These are phyloP conservation scores for Thalassarche chlororhynchos DNA, from an alignment of 2,113 vertebrate species.

Conservation along the genomic window DNA sequence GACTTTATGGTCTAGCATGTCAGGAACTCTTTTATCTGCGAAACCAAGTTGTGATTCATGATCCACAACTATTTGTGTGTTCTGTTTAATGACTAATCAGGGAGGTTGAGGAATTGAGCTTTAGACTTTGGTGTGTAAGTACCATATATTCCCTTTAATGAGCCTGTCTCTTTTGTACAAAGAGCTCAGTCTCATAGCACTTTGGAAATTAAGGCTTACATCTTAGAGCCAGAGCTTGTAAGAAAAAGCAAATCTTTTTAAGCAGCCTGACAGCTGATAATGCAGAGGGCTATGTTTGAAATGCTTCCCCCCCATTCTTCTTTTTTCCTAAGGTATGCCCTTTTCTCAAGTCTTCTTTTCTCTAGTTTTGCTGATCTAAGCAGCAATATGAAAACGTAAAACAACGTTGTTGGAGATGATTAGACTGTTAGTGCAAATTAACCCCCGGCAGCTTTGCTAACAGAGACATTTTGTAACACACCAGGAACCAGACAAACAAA, in stretches of 20 bases:
- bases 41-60: background rate
- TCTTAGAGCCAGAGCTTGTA: background rate
- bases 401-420: background rate
- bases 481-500: slow-evolving; percentile 28
- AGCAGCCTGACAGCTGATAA: slow-evolving; percentile 26
- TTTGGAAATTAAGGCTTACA: background rate
- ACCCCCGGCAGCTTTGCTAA: slow-evolving; percentile 56
- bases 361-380: slow-evolving; percentile 27
- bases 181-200: background rate
- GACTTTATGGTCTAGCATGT: background rate
- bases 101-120: background rate
- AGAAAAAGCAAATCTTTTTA: background rate
- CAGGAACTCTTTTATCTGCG: background rate
- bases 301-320: background rate
- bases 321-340: background rate
- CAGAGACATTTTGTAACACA: slow-evolving; percentile 23
- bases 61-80: background rate
- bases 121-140: background rate
- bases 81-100: background rate
- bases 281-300: background rate
- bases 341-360: background rate
- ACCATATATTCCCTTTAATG: background rate
- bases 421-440: slow-evolving; percentile 42
- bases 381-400: slow-evolving; percentile 21
- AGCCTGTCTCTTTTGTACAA: background rate